These are phyloP conservation scores for Physella acuta DNA, from an alignment of 1,140 invertebrate species.

Conservation along the genomic window DNA sequence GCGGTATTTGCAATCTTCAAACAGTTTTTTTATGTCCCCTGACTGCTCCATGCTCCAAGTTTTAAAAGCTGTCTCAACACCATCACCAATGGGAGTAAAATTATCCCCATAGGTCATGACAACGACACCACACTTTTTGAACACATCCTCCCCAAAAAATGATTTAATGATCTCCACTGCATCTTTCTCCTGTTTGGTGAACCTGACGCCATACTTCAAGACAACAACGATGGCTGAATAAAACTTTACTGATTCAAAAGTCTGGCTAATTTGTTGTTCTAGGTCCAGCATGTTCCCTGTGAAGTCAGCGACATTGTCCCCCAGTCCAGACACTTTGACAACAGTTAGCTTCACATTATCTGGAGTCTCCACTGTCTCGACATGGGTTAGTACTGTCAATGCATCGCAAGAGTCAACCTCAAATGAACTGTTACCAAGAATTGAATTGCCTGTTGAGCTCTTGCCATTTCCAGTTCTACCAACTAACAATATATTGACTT, in stretches of 20 bases:
- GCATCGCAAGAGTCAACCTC: no score
- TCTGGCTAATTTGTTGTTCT: not conserved
- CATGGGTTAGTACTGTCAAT: no score
- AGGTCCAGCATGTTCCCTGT: not conserved
- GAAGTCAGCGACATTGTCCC: not conserved
- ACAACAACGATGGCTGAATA: not conserved
- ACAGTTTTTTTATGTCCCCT: not conserved
- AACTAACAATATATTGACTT: not conserved
- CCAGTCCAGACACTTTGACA: not conserved
- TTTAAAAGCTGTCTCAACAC: not conserved
- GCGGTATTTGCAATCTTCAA: not conserved
- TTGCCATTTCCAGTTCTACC: not conserved
- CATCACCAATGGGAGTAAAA: not conserved
- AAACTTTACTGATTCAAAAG: not conserved
- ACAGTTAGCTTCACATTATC: not conserved
- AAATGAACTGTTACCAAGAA: no score
- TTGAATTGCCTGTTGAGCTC: not conserved
- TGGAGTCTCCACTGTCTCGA: no score
- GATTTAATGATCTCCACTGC: not conserved
- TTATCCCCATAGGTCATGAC: conserved; percentile 5
- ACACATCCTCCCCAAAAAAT: conserved; percentile 1
- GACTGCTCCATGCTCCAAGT: not conserved
- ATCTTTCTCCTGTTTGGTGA: conserved; percentile 5
- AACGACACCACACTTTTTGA: not conserved
- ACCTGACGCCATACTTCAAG: not conserved